These are phyloP conservation scores for Melikaiella ostensackeni DNA, from an alignment of 2,888 invertebrate genomes.

Conservation along the genomic window DNA sequence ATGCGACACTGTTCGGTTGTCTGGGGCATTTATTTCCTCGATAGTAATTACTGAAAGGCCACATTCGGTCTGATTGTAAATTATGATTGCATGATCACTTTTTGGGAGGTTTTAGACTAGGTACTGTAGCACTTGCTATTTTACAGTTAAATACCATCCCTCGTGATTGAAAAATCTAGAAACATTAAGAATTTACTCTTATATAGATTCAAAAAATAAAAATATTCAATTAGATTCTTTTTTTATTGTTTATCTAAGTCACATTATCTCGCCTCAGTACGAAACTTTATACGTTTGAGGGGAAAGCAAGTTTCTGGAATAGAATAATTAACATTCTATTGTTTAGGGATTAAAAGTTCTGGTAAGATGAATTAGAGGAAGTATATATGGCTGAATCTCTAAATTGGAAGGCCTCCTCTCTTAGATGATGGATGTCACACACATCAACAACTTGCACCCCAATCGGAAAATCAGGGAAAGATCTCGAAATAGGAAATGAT, in stretches of 20 bases:
- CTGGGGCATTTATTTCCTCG: slow-evolving; percentile 6
- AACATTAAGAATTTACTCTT: too few species aligned
- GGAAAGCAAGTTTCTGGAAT: not conserved
- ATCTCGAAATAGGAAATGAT: slow-evolving; percentile 53
- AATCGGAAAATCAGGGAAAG: slow-evolving; percentile 48
- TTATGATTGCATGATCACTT: not conserved
- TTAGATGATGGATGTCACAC: slow-evolving; percentile 59
- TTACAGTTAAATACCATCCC: too few species aligned
- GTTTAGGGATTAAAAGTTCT: not conserved
- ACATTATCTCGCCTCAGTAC: too few species aligned
- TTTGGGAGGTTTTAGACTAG: not conserved
- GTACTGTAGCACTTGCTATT: too few species aligned
- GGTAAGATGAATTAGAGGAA: not conserved
- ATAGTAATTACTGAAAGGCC: slow-evolving; percentile 4
- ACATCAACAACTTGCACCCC: slow-evolving; percentile 57
- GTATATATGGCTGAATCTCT: not conserved
- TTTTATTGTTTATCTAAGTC: too few species aligned
- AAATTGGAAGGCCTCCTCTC: not conserved
- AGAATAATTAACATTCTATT: not conserved
- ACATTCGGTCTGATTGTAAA: not conserved
- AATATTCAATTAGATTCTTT: too few species aligned
- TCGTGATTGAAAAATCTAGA: too few species aligned
- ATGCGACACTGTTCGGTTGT: slow-evolving; percentile 17
- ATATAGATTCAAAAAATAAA: too few species aligned
- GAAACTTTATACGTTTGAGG: too few species aligned